Evolutionary conservation across 2,888 invertebrate species (phyloP), one percentile per base, ranked within the genome.

Genomic region (Helicoverpa assulta): DNA sequence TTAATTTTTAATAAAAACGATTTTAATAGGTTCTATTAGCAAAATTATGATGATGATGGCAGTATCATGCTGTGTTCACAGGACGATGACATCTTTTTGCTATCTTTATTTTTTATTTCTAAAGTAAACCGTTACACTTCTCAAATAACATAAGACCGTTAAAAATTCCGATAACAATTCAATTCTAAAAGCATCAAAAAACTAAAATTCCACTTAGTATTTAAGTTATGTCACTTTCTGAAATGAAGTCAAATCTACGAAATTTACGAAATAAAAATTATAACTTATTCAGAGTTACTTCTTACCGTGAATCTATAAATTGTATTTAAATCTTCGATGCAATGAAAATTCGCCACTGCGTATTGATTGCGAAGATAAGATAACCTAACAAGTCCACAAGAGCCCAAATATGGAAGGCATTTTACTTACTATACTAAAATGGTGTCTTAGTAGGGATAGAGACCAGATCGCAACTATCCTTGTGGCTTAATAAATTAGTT

Each of bases 401-500:
- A 72, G 67, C 64, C 86, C 83, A 85, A 87, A 87, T 84, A 86
- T 76, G 84, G 87, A 65, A 66, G 67, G 74, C 79, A 73, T 81
- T 82, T 76, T 74, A 87, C 83, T 84, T 85, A 82, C 83, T 86
- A 78, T 77, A 83, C 83, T 78, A 81, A 83, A 87, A 87, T 84
- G 81, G 80, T 75, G 82, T 81, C 80, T 84, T 76, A 76, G 83
- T 84, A 83, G 87, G 86, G 73, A 40, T 10, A 12, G 40, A 78
- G 78, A 82, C 80, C 78, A 81, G 76, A 74, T 83, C 71, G 81
- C 81, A 81, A 86, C 81, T 88, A 90, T 88, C 89, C 87, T 89
- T 90, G 91, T 89, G 87, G 83, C 85, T 85, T 87, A 89, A 88
- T 89, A 90, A 90, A 91, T 88, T 89, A 90, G 91, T 88, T 86